Base-by-base conservation (phyloP, 53 echinoderm and acorn worm genomes). In the Glandiceps talaboti region DNA sequence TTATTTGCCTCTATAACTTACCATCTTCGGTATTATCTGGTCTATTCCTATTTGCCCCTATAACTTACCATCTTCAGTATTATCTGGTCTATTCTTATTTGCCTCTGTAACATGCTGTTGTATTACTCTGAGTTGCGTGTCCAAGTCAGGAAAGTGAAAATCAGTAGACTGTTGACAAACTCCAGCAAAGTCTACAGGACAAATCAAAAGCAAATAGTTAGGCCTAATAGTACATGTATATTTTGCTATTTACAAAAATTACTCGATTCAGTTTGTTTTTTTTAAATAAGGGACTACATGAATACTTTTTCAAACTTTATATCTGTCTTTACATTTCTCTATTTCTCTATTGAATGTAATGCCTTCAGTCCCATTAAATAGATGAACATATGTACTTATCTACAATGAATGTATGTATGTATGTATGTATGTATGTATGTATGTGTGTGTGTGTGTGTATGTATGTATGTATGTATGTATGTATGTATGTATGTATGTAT, bases 111-210 rank as follows among this genome's bases (percentile, higher is more conserved):
- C 92, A 75, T 87, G 86, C 75, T 96, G 96, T 33, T 96, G 96
- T 0, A 90, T 90, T 14, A 96, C 92, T 1, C 96, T 76, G 0
- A 96, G 82, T 80, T 96, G 96, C 14, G 96, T 96, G 81, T 96
- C 96, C 74, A 96, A 79, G 84, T 96, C 96, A 20, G 96, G 89
- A 27, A 96, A 96, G 77, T 96, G 96, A 73, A 96, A 96, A 80
- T 96, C 96, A 26, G 96, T 96, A 25, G 96, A 96, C 77, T 96
- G 96, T 88, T 96, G 96, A 77, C 96, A 96, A 27, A 96, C 90
- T 12, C 88, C 86, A 1, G 96, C 96, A 92, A 96, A 96, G 33
- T 96, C 96, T 96, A 81, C n/a, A n/a, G n/a, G n/a, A n/a, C n/a
- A n/a, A n/a, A n/a, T n/a, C n/a, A n/a, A n/a, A n/a, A n/a, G n/a